A percentile compares a stretch with the other conserved stretches of the same genome.
These are phyloP conservation scores for Kuschelorhynchus macadamiae DNA, from an alignment of 2,888 invertebrate species.

Conservation along the genomic window DNA sequence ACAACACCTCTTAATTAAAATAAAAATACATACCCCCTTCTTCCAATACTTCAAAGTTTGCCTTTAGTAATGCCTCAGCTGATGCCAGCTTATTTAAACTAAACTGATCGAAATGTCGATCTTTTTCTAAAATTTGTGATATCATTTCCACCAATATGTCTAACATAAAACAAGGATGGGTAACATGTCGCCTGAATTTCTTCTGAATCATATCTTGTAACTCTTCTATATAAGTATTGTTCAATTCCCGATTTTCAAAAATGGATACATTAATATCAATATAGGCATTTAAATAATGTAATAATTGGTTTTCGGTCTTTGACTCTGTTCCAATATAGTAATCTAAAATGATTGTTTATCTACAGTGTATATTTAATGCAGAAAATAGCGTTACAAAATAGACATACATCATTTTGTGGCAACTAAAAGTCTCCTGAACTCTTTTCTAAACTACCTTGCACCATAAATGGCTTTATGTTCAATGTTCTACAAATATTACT, in stretches of 20 bases:
- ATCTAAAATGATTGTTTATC: no score
- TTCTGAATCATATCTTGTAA: constrained; percentile 20
- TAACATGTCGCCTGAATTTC: constrained; percentile 13
- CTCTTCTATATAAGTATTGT: constrained; percentile 14
- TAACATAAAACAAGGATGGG: constrained; percentile 16
- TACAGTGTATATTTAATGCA: no score
- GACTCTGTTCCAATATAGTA: constrained; percentile 17
- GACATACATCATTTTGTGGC: no score
- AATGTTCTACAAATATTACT: no score
- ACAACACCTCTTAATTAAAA: no score
- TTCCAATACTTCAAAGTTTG: constrained; percentile 8
- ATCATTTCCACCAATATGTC: constrained; percentile 32
- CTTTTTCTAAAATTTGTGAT: constrained; percentile 14
- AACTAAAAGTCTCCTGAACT: no score
- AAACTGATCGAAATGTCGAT: not conserved
- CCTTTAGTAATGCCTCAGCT: constrained; percentile 17
- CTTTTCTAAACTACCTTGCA: no score
- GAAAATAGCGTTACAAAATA: no score
- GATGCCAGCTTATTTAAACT: constrained; percentile 30
- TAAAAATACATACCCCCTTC: constrained; percentile 7
- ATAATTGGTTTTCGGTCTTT: constrained; percentile 3
- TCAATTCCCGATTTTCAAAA: constrained; percentile 23
- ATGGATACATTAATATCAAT: constrained; percentile 18
- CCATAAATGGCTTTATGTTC: no score
- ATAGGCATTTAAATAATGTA: constrained; percentile 22